Base-by-base conservation (phyloP, 30 jellyfish, hydroid and myxozoan genomes). In the Cassiopea xamachana region DNA sequence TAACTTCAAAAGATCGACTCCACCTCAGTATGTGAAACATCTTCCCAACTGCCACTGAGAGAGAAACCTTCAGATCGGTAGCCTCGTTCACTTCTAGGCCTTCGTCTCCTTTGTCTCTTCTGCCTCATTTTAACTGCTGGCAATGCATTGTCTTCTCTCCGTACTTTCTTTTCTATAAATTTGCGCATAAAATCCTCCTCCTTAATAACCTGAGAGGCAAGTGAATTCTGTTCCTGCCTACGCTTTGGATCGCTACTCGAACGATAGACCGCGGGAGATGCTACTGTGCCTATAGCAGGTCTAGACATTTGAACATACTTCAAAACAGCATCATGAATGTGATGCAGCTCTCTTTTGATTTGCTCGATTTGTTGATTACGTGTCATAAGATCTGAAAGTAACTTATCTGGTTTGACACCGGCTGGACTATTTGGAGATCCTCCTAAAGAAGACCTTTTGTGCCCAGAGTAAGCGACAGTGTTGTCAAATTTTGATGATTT, bases 31-130 rank as follows among this genome's bases (percentile, higher is more conserved):
- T 59, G 85, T 48, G 89, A 77, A 77, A 93, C 90, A 27, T 93
- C 93, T 80, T 93, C 98, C 98, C 98, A 93, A 68, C 98, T 93
- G 48, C 81, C 81, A 46, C 90, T 82, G 60, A 82, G 49, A 2
- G 81, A 62, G 50, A 69, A 45, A 12, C 50, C 79, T 19, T 82
- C 90, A 12, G 87, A 64, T 59, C 80, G 79, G 43, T 62, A 79
- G 10, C 91, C 81, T 85, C 92, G 72, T 8, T 87, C 77, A 45
- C 76, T 77, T 48, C 76, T 55, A 68, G 83, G 46, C 68, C 81
- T 60, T 60, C 92, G 70, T 49, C 61, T 67, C 73, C 87, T 49
- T 18, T 77, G 55, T 72, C 70, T 18, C 77, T 71, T 75, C 61
- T 89, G 48, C 48, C 68, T 19, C 60, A 91, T 89, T 60, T 62